Conservation (phyloP, 2,797 vertebrate species). For the Crenuchus spilurus region DNA sequence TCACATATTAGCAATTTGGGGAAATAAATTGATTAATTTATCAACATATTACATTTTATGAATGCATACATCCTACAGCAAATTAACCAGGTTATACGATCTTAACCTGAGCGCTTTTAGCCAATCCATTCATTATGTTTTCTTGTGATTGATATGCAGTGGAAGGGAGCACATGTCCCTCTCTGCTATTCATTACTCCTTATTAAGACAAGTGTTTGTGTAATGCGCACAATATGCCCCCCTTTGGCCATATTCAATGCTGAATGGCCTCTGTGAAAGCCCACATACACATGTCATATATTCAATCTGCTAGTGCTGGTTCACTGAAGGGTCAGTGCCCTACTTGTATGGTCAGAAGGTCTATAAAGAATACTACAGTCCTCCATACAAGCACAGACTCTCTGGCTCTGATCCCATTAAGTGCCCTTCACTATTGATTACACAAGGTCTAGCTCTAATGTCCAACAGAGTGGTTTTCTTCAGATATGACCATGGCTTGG, state of each 20-base stretch:
- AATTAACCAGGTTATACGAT: background rate
- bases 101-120: background rate
- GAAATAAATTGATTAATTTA: too few relatives aligned
- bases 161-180: too few relatives aligned
- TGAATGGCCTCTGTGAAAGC: background rate
- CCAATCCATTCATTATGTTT: too few relatives aligned
- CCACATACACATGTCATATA: background rate
- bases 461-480: constrained; percentile 1
- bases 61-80: background rate
- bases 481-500: background rate
- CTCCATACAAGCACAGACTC: background rate
- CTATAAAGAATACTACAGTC: background rate
- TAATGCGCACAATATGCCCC: background rate
- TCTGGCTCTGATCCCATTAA: constrained; percentile 14
- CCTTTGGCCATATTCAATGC: background rate
- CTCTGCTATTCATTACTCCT: background rate
- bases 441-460: constrained; percentile 23
- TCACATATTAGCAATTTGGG: too few relatives aligned
- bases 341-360: background rate
- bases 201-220: background rate
- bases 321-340: background rate
- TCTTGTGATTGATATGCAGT: too few relatives aligned
- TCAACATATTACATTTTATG: too few relatives aligned
- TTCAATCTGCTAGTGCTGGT: background rate
- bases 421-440: constrained; percentile 24